Percentiles rank a stretch among this genome's conserved stretches.
phyloP scores from a whole-genome alignment of 2,797 vertebrate species.

The Sebastes kiyomatsui region DNA sequence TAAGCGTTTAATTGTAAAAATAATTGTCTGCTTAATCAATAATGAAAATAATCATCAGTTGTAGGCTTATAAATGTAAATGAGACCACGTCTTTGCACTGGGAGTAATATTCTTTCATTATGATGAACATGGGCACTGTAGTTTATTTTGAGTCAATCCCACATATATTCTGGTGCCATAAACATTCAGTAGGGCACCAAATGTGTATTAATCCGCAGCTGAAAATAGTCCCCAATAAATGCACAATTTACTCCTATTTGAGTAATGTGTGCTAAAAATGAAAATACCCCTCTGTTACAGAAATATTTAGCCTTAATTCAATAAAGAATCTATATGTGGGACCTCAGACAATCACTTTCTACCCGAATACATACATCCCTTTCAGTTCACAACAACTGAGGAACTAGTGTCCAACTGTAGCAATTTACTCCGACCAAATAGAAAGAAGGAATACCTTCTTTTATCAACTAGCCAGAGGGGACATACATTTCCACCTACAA shows the following conservation, averaged over 20 bases:
- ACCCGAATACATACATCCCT: background rate
- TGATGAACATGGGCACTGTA: background rate
- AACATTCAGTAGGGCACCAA: background rate
- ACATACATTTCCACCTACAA: slow-evolving; percentile 3
- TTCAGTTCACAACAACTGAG: background rate
- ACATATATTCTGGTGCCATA: background rate
- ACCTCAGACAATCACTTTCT: background rate
- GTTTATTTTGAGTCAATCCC: background rate
- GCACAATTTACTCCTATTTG: background rate
- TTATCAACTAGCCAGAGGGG: slow-evolving; percentile 16
- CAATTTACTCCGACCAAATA: background rate
- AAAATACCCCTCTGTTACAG: background rate
- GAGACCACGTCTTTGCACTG: background rate
- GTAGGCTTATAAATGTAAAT: background rate
- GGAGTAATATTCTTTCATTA: background rate
- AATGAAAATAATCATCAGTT: background rate
- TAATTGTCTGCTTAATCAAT: background rate
- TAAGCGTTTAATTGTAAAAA: background rate
- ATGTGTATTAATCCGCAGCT: background rate
- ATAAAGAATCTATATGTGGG: background rate
- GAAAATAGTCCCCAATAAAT: background rate
- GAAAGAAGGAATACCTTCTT: background rate
- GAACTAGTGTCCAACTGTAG: background rate
- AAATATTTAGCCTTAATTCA: background rate
- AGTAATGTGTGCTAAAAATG: background rate